Percentiles rank a stretch among this genome's conserved stretches.
Evolutionary conservation across 2,888 invertebrate species (phyloP).

Genomic region (Habroteleia sp.): DNA sequence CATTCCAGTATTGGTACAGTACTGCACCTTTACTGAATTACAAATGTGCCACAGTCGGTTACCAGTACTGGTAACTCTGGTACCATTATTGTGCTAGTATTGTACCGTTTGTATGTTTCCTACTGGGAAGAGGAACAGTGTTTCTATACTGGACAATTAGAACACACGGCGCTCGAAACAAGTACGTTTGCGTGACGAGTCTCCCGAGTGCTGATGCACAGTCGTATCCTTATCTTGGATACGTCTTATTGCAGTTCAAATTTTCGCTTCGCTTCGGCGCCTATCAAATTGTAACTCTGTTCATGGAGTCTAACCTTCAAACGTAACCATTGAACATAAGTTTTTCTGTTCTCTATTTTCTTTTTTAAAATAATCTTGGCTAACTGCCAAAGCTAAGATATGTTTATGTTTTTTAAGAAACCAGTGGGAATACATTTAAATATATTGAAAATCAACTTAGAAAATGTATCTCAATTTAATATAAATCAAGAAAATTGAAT

Average conservation of each 20-base stretch:
- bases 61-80: too few species aligned
- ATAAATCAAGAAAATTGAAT: too few species aligned
- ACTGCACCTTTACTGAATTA: too few species aligned
- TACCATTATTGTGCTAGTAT: too few species aligned
- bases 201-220: conserved; percentile 28
- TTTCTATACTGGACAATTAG: conserved; percentile 38
- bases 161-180: conserved; percentile 33
- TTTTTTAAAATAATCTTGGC: background rate
- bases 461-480: too few species aligned
- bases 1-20: too few species aligned
- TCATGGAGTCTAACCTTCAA: background rate
- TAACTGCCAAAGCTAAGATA: background rate
- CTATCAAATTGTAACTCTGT: conserved; percentile 6
- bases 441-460: too few species aligned
- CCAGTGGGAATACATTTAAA: too few species aligned
- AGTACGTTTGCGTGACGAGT: conserved; percentile 41
- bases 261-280: conserved; percentile 19
- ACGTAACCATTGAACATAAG: background rate
- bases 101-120: too few species aligned
- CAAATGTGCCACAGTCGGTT: too few species aligned
- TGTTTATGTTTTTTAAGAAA: background rate
- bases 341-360: background rate
- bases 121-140: conserved; percentile 42
- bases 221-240: conserved; percentile 10
- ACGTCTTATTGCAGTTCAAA: conserved; percentile 22